phyloP scores from a whole-genome alignment of 2,888 invertebrate genomes.

The Himalopsyche kuldschensis region DNA sequence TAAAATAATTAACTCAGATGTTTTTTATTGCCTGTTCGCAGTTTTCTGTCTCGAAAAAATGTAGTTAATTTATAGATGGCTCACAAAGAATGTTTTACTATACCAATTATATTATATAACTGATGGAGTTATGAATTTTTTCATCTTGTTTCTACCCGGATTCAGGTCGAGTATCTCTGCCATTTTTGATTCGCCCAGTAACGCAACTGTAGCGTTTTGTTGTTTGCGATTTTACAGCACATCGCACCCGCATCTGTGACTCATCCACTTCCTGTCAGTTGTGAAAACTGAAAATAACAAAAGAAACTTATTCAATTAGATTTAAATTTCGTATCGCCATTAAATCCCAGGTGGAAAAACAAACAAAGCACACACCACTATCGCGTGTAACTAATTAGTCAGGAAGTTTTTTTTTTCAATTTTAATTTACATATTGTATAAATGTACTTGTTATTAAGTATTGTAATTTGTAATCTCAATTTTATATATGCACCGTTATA shows the following conservation, averaged over 20 bases:
- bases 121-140: background rate
- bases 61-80: too few relatives aligned
- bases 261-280: background rate
- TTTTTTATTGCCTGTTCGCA: too few relatives aligned
- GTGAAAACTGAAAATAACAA: background rate
- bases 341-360: background rate
- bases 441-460: background rate
- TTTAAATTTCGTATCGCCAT: background rate
- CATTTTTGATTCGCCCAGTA: background rate
- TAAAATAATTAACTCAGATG: too few relatives aligned
- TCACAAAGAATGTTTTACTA: too few relatives aligned
- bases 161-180: background rate
- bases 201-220: background rate
- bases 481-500: background rate
- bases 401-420: background rate
- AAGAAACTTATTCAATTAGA: background rate
- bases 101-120: too few relatives aligned
- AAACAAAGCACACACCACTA: background rate
- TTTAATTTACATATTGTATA: background rate
- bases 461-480: background rate
- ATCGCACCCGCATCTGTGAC: background rate
- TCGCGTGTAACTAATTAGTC: background rate
- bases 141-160: background rate
- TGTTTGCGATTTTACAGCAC: background rate
- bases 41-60: too few relatives aligned